These are phyloP conservation scores for Thalassarche chlororhynchos DNA, from an alignment of 2,113 vertebrate species.

Conservation along the genomic window DNA sequence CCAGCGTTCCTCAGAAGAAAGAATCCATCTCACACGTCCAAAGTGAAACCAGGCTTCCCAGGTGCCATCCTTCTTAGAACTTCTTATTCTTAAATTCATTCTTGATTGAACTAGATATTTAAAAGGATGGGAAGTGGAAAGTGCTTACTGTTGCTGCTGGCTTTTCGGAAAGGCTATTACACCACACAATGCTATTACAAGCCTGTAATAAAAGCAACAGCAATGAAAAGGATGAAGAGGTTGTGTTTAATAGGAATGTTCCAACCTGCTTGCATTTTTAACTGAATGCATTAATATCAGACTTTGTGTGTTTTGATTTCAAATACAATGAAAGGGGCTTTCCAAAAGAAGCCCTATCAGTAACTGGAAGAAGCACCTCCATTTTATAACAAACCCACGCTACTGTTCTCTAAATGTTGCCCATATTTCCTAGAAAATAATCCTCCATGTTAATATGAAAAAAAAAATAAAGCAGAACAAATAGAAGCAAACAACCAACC, in stretches of 20 bases:
- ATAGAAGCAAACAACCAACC: neutral
- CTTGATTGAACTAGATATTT: neutral
- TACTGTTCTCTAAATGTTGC: neutral
- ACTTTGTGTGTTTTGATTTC: neutral
- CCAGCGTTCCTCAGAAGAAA: neutral
- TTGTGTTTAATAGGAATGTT: neutral
- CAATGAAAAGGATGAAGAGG: neutral
- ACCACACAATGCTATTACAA: neutral
- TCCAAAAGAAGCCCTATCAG: constrained; percentile 24
- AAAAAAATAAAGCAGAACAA: neutral
- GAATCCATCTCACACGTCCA: neutral
- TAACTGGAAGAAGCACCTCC: constrained; percentile 13
- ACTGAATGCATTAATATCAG: neutral
- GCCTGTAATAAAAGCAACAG: neutral
- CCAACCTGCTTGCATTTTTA: neutral
- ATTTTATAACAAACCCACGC: neutral
- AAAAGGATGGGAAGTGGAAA: neutral
- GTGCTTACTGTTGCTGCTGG: neutral
- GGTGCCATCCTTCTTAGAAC: neutral
- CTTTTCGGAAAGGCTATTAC: neutral
- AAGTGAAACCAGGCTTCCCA: neutral
- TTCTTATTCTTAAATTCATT: neutral
- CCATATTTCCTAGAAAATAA: constrained; percentile 20
- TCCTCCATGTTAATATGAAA: neutral
- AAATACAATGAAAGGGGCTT: constrained; percentile 32